phyloP scores from a whole-genome alignment of 2,797 vertebrate genomes.

The Merluccius polli region DNA sequence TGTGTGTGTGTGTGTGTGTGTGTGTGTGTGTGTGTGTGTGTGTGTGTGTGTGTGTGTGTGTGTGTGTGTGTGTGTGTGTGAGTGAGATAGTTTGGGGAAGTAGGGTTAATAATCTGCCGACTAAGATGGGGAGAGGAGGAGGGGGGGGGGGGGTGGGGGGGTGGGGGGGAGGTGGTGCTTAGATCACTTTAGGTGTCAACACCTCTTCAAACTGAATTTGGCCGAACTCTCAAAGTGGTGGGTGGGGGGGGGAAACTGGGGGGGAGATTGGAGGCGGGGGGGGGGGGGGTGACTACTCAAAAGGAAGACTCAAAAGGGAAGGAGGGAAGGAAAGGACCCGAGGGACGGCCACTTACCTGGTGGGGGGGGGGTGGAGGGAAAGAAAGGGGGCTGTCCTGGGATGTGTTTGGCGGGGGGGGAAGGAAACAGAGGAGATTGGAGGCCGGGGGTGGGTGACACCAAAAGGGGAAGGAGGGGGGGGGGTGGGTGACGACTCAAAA shows the following conservation, averaged over 20 bases:
- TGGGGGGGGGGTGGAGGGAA: too few species aligned
- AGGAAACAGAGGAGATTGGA: neutral
- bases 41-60: slow-evolving; percentile 46
- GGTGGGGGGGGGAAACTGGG: neutral
- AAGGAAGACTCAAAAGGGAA: too few species aligned
- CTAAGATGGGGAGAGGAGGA: slow-evolving; percentile 19
- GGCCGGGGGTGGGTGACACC: slow-evolving; percentile 17
- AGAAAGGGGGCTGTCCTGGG: too few species aligned
- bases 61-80: slow-evolving; percentile 31
- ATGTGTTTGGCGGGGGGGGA: neutral
- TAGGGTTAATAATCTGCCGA: slow-evolving; percentile 4
- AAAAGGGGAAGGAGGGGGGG: slow-evolving; percentile 10
- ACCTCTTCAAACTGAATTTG: slow-evolving; percentile 34
- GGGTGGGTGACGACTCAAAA: neutral
- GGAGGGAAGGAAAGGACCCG: slow-evolving; percentile 8
- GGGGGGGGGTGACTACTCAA: neutral
- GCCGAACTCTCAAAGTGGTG: slow-evolving; percentile 31
- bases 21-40: slow-evolving; percentile 36
- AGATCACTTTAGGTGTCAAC: neutral
- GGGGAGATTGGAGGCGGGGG: slow-evolving; percentile 10
- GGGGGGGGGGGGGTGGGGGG: too few species aligned
- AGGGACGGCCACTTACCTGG: too few species aligned
- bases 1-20: slow-evolving; percentile 41
- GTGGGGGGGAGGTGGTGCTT: slow-evolving; percentile 10
- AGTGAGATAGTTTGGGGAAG: slow-evolving; percentile 12